Base-by-base conservation (phyloP, 53 echinoderm and acorn worm genomes). In the Apostichopus leukothele region DNA sequence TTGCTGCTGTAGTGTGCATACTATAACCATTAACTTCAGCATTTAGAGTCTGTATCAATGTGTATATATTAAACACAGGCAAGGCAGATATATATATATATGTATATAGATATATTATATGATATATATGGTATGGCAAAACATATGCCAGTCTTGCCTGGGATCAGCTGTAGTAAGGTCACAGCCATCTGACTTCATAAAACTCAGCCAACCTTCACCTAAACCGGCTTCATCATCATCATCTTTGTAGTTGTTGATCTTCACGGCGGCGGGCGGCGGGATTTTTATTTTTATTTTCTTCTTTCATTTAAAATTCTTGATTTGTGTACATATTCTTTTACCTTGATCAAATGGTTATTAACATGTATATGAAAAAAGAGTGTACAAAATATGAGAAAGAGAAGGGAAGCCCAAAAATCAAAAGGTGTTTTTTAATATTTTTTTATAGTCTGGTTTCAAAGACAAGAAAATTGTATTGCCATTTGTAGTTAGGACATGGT, bases 131-230 rank as follows among this genome's bases (percentile, higher is more conserved):
- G 80, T n/a, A 80, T 80, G 80, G 59, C 53, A 80, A 1, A 80
- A 80, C 80, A 80, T 80, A 80, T 80, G 80, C 80, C 80, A 11
- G 80, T 22, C 52, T 80, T 22, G 22, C 55, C 71, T 80, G 80
- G 80, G 80, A 80, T 80, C 80, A 80, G 59, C 80, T 59, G 79
- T 54, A 20, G 54, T 79, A 22, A 80, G 54, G 23, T 53, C 71
- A 80, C 51, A 18, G 54, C 54, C 52, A 80, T 80, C 59, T 14
- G 51, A 80, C 53, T 55, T 80, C 54, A 80, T 80, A 59, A 80
- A 80, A 80, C 53, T 80, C 80, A 80, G 22, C 54, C 80, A 80
- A 59, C 54, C 80, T 80, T 80, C 19, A 68, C 71, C 71, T 18
- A 68, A 68, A 68, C 71, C 71, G 13, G 19, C 71, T 63, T 63